Evolutionary conservation across 2,888 invertebrate species (phyloP).

Genomic region (Drosophila testacea): DNA sequence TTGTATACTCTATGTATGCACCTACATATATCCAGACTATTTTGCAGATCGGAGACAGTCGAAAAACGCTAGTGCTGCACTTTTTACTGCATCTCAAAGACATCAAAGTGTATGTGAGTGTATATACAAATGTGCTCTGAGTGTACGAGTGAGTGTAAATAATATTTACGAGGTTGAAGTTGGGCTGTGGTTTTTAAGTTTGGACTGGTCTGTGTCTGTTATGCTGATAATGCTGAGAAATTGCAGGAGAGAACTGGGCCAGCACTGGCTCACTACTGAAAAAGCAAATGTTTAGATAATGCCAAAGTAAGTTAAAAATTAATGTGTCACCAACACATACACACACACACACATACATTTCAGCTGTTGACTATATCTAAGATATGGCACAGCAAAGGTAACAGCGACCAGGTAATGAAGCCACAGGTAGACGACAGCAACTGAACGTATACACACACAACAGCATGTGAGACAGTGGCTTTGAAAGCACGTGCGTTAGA

Average conservation of each 20-base stretch:
- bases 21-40: constrained; percentile 3
- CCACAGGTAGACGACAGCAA: constrained; percentile 67
- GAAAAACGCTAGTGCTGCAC: constrained; percentile 34
- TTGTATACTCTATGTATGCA: constrained; percentile 10
- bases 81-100: constrained; percentile 23
- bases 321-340: constrained; percentile 65
- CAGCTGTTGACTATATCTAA: constrained; percentile 45
- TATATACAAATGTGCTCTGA: not conserved
- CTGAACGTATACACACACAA: constrained; percentile 37
- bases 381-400: constrained; percentile 42
- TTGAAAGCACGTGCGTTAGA: constrained; percentile 53
- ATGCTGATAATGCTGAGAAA: constrained; percentile 47
- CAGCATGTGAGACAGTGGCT: constrained; percentile 32
- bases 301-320: constrained; percentile 68
- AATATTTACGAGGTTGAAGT: constrained; percentile 24
- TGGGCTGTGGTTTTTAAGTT: constrained; percentile 11
- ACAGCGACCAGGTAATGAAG: constrained; percentile 37
- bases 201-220: constrained; percentile 10
- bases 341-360: constrained; percentile 24
- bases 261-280: constrained; percentile 37
- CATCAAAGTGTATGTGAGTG: constrained; percentile 3
- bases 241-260: constrained; percentile 45
- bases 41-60: constrained; percentile 20
- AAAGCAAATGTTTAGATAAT: constrained; percentile 62
- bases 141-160: constrained; percentile 1